Percentiles rank a stretch among this genome's conserved stretches.
Conservation (phyloP, 2,888 invertebrate genomes). For the Phyto melanocephala region DNA sequence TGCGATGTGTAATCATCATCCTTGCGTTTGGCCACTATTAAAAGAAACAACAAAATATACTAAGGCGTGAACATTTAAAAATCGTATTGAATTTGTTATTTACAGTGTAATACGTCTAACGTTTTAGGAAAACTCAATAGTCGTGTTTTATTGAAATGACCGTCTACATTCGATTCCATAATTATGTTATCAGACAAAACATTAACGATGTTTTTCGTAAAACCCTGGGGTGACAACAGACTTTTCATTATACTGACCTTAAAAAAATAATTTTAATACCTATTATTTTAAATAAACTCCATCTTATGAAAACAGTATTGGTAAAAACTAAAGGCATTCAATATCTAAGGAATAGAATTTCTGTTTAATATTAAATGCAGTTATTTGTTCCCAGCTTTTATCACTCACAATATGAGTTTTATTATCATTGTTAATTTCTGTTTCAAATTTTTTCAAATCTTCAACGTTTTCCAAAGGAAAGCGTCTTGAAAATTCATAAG, state of each 20-base stretch:
- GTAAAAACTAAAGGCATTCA: not conserved
- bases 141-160: slow-evolving; percentile 30
- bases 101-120: slow-evolving; percentile 41
- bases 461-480: slow-evolving; percentile 32
- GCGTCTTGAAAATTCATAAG: not conserved
- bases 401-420: slow-evolving; percentile 28
- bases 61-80: not conserved
- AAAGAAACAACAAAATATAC: not conserved
- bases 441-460: slow-evolving; percentile 29
- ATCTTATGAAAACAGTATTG: not conserved
- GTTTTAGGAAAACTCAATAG: slow-evolving; percentile 31
- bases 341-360: not conserved
- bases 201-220: slow-evolving; percentile 22
- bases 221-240: slow-evolving; percentile 14
- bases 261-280: not conserved
- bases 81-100: not conserved
- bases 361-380: not conserved
- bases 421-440: slow-evolving; percentile 32
- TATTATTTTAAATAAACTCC: not conserved
- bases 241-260: slow-evolving; percentile 15
- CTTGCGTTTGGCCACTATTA: slow-evolving; percentile 19
- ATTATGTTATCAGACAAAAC: slow-evolving; percentile 27
- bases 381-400: too few species aligned
- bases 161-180: slow-evolving; percentile 38
- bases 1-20: slow-evolving; percentile 11